Conservation (phyloP, 2,797 vertebrate genomes). For the Syndactyla subalaris region DNA sequence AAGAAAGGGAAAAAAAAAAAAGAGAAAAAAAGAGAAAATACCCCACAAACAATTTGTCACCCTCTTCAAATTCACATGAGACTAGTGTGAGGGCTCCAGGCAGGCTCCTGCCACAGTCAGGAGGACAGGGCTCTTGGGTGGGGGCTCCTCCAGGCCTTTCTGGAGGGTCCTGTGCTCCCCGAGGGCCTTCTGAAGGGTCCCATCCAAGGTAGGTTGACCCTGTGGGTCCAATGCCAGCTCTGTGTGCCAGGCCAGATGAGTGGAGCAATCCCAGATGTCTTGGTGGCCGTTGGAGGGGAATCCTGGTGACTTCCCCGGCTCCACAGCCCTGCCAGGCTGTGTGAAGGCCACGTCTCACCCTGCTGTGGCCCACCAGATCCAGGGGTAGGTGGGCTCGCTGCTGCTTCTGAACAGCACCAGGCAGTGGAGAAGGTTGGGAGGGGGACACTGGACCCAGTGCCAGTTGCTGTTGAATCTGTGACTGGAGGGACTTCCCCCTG, state of each 20-base stretch:
- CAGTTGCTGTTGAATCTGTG: constrained; percentile 46
- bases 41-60: constrained; percentile 49
- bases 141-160: neutral
- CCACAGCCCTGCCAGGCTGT: neutral
- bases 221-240: neutral
- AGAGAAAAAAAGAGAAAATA: neutral
- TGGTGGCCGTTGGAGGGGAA: neutral
- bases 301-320: neutral
- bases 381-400: neutral
- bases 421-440: neutral
- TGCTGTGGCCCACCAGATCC: neutral
- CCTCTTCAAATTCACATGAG: constrained; percentile 37
- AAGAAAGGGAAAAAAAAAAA: no score
- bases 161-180: neutral
- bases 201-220: neutral
- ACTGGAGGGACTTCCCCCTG: constrained; percentile 14
- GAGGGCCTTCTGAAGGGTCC: neutral
- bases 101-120: neutral
- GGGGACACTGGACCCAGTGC: constrained; percentile 9
- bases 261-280: neutral
- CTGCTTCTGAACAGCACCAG: neutral
- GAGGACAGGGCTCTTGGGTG: neutral
- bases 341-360: neutral
- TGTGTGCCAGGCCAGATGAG: neutral
- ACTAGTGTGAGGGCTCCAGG: constrained; percentile 30